These are phyloP conservation scores for Engystomops pustulosus DNA, from an alignment of 2,113 vertebrate species.

Conservation along the genomic window DNA sequence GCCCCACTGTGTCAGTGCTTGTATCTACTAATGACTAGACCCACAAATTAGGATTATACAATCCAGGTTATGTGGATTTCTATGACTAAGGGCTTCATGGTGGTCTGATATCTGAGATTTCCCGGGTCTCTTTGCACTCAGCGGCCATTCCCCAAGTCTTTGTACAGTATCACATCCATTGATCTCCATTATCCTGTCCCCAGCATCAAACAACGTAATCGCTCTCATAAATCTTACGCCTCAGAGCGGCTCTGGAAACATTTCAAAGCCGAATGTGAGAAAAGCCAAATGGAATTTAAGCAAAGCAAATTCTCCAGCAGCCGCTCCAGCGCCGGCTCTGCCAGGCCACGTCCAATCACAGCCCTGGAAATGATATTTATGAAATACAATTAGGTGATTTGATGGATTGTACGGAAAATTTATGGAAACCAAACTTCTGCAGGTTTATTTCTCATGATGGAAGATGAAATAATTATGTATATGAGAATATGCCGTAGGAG, in stretches of 20 bases:
- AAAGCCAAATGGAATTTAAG: constrained; percentile 59
- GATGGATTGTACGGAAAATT: constrained; percentile 21
- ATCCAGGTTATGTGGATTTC: neutral
- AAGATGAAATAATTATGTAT: constrained; percentile 15
- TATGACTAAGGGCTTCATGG: neutral
- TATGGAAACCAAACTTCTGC: neutral
- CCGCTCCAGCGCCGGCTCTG: constrained; percentile 15
- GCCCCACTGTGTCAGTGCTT: too few relatives aligned
- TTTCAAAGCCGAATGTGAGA: constrained; percentile 57
- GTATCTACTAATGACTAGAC: too few relatives aligned
- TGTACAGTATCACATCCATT: constrained; percentile 39
- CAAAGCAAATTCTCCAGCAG: constrained; percentile 53
- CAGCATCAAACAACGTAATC: constrained; percentile 55
- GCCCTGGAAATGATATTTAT: constrained; percentile 14
- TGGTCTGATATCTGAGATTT: neutral
- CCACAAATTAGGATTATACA: neutral
- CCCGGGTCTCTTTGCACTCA: neutral
- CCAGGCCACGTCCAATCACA: constrained; percentile 57
- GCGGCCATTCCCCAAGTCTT: constrained; percentile 15
- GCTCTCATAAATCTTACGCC: constrained; percentile 44
- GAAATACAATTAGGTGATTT: constrained; percentile 53
- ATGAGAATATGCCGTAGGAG: neutral
- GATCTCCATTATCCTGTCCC: constrained; percentile 52
- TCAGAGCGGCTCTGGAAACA: constrained; percentile 36
- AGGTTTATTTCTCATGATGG: neutral